Conservation (phyloP, 2,797 vertebrate species). For the Manis crassicaudata region DNA sequence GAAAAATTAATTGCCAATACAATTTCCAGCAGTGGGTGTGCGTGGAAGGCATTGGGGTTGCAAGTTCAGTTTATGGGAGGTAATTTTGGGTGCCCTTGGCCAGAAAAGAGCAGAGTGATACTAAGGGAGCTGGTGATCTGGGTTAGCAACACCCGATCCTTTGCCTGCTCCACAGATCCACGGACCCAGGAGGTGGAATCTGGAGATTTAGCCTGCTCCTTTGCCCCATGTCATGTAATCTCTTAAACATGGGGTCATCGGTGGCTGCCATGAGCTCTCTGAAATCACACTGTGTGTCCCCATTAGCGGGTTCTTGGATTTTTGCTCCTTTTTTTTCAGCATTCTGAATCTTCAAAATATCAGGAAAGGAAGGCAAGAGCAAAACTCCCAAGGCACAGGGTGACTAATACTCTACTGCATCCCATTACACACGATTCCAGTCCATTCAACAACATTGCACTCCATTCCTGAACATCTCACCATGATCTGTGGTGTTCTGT, state of each 20-base stretch:
- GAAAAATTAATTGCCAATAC: conserved; percentile 85
- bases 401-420: neutral
- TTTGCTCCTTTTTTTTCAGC: neutral
- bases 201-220: conserved; percentile 21
- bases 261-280: neutral
- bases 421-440: no score
- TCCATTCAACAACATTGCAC: no score
- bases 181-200: conserved; percentile 7
- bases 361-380: neutral
- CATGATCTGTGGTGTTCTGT: no score
- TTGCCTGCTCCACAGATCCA: conserved; percentile 19
- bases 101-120: conserved; percentile 64
- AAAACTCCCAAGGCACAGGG: neutral
- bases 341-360: neutral
- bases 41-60: conserved; percentile 71
- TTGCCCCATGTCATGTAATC: neutral
- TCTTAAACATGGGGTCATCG: neutral
- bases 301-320: neutral
- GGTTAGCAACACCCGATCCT: conserved; percentile 61
- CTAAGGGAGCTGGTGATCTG: conserved; percentile 44
- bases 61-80: conserved; percentile 74
- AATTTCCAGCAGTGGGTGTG: conserved; percentile 68
- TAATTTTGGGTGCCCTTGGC: conserved; percentile 82
- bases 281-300: neutral
- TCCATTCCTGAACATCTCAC: no score